Evolutionary conservation across 2,113 vertebrate species (phyloP), one percentile per base, ranked within the genome.

Genomic region (Pachycephala philippinensis): DNA sequence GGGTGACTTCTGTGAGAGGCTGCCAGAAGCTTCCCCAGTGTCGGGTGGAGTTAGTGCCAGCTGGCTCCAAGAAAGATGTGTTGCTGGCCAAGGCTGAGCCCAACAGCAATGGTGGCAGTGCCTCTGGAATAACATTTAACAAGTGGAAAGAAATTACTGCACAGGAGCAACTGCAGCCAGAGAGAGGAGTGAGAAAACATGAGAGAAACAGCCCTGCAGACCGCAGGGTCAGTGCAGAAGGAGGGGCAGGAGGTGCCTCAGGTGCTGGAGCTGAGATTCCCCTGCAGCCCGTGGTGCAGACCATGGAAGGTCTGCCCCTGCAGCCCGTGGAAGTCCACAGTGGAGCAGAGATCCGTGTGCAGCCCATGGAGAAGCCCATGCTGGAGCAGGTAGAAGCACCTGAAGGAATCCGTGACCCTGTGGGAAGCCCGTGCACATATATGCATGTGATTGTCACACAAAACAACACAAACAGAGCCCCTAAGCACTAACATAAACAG

Each of bases 261-360:
- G 20, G 42, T 23, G 3, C 50, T 7, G 11, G 30, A 65, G 30
- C 24, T 2, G 52, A 40, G 30, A 30, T 65, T 57, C 4, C 30
- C 4, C 28, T 74, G 18, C 23, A 19, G 18, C 40, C 13, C 8
- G 0, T 20, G 12, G 16, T 35, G 31, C 16, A 31, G 31, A 5
- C 8, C 68, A 26, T 71, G 57, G 42, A 9, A 57, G 13, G 8
- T 57, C 7, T 57, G 33, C 10, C 13, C 3, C 16, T 61, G 17
- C 57, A 9, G 17, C 23, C 3, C 40, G 13, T 23, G 23, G 19
- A n/a, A 6, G 30, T 40, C 60, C 50, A 8, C 8, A 19, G 52
- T 57, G 61, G 10, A 57, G 17, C 44, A 76, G 44, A 59, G 30
- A 59, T 20, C 9, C 53, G 14, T 5, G 6, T 56, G 15, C 21